phyloP scores from a whole-genome alignment of 1,140 invertebrate genomes.

The Chymomyza costata region DNA sequence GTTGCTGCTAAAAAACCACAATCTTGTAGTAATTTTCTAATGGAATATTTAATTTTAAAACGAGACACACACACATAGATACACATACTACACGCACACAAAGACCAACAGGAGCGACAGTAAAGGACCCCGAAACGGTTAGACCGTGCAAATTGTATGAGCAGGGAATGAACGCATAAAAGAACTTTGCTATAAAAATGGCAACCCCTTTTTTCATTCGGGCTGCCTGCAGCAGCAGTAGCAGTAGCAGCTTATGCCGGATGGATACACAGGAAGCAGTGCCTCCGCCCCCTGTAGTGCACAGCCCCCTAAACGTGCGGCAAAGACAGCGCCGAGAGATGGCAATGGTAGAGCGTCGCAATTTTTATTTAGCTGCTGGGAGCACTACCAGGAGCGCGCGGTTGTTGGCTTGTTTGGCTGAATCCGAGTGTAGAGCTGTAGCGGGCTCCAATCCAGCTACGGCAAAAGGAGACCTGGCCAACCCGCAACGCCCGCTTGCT shows the following conservation, averaged over 20 bases:
- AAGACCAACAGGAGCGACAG: not conserved
- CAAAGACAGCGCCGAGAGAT: slow-evolving; percentile 56
- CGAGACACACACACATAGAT: slow-evolving; percentile 46
- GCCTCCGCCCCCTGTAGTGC: slow-evolving; percentile 13
- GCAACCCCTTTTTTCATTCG: slow-evolving; percentile 51
- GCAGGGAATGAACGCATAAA: slow-evolving; percentile 35
- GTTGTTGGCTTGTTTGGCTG: too few species aligned
- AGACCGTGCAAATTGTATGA: not conserved
- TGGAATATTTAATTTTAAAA: slow-evolving; percentile 75
- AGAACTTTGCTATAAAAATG: slow-evolving; percentile 53
- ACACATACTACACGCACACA: slow-evolving; percentile 1
- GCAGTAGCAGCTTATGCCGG: slow-evolving; percentile 53
- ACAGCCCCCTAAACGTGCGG: slow-evolving; percentile 2
- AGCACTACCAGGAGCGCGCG: slow-evolving; percentile 54
- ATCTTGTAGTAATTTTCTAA: slow-evolving; percentile 75
- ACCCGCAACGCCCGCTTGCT: slow-evolving; percentile 28
- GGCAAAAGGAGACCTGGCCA: not conserved
- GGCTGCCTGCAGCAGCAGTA: slow-evolving; percentile 4
- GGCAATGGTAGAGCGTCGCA: slow-evolving; percentile 27
- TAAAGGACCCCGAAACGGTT: not conserved
- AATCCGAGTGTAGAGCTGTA: too few species aligned
- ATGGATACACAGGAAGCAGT: slow-evolving; percentile 71
- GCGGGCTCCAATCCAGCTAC: not conserved
- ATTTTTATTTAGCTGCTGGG: slow-evolving; percentile 43
- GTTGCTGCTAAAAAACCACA: slow-evolving; percentile 49